These are phyloP conservation scores for Steinernema scapterisci DNA, from an alignment of 2,888 invertebrate genomes.

Conservation along the genomic window DNA sequence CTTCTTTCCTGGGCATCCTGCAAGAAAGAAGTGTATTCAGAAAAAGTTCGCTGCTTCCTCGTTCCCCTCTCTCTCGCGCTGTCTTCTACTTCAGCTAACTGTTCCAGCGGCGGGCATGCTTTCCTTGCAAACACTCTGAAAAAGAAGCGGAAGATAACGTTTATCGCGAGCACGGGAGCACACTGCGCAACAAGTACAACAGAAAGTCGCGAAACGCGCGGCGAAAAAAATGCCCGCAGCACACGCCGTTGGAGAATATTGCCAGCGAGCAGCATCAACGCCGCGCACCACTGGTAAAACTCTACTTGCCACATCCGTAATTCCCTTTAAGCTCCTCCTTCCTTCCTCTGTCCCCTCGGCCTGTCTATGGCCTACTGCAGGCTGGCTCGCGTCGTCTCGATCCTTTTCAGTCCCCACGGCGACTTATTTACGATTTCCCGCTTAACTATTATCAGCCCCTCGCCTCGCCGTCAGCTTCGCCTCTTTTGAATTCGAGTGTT, in stretches of 20 bases:
- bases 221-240: constrained; percentile 20
- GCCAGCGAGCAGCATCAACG: constrained; percentile 28
- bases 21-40: background rate
- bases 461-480: background rate
- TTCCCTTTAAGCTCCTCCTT: constrained; percentile 33
- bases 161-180: background rate
- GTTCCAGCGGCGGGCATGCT: background rate
- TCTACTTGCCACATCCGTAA: constrained; percentile 33
- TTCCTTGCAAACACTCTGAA: background rate
- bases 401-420: background rate
- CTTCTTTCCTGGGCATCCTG: constrained; percentile 25
- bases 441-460: constrained; percentile 2
- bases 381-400: background rate
- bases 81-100: constrained; percentile 14
- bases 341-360: background rate
- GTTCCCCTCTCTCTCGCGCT: too few species aligned
- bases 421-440: constrained; percentile 1
- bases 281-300: constrained; percentile 32
- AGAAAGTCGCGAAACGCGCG: background rate
- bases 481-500: background rate
- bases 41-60: background rate
- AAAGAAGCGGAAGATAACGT: background rate
- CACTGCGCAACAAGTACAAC: background rate
- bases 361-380: constrained; percentile 21
- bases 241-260: constrained; percentile 25